Percentiles rank a stretch among this genome's conserved stretches.
Conservation (phyloP, 2,888 invertebrate species). For the Rhyacophila evoluta region DNA sequence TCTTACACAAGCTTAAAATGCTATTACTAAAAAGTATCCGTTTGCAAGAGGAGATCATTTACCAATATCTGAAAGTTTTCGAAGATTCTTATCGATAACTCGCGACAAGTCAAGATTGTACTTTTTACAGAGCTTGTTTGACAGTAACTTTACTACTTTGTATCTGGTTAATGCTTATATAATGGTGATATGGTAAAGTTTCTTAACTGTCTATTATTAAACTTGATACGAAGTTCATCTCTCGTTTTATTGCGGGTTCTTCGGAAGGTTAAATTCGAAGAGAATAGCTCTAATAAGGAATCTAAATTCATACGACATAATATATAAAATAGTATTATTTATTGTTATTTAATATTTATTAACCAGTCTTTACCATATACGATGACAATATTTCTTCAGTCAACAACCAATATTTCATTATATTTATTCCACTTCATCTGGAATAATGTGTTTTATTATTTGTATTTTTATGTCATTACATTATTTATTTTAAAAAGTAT, state of each 20-base stretch:
- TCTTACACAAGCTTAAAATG: too few relatives aligned
- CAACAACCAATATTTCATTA: too few relatives aligned
- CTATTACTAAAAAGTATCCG: not conserved
- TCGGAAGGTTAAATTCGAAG: slow-evolving; percentile 1
- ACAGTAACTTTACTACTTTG: slow-evolving; percentile 1
- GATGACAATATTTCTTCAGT: too few relatives aligned
- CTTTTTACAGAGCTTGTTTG: not conserved
- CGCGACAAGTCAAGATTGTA: not conserved
- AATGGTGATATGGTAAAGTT: slow-evolving; percentile 22
- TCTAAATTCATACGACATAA: not conserved
- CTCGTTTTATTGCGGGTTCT: not conserved
- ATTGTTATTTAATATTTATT: too few relatives aligned
- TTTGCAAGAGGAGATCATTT: not conserved
- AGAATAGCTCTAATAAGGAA: not conserved
- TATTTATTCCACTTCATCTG: too few relatives aligned
- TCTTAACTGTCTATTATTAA: slow-evolving; percentile 11
- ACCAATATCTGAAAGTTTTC: slow-evolving; percentile 8
- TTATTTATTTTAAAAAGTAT: too few relatives aligned
- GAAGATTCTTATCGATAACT: not conserved
- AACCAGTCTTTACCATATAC: too few relatives aligned
- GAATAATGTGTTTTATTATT: too few relatives aligned
- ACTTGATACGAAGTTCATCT: not conserved
- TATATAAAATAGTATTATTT: too few relatives aligned
- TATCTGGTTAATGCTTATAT: slow-evolving; percentile 6
- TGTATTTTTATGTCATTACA: too few relatives aligned